Evolutionary conservation across 2,113 vertebrate genomes (phyloP), one percentile per base, ranked within the genome.

Genomic region (Sinocyclocheilus grahami): DNA sequence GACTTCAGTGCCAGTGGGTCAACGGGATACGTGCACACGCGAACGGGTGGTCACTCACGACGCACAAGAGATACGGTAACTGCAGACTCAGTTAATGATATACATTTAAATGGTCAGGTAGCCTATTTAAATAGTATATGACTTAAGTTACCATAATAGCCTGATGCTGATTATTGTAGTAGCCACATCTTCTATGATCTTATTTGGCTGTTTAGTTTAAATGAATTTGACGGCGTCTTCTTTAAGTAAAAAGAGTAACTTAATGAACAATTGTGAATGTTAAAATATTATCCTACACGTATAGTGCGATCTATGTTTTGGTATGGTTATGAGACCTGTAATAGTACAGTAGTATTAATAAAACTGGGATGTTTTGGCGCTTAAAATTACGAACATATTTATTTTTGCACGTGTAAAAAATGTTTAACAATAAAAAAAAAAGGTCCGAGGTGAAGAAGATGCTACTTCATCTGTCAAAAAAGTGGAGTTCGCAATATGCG

Each of bases 11-110:
- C 18, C 83, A 51, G 75, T 58, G 71, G 78, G 62, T 58, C 46
- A 84, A 27, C 27, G 24, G 39, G 27, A 82, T 27, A 82, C 63
- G 27, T 37, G 63, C 80, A 13, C 63, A 33, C 46, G 27, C 27
- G 37, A n/a, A 60, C 58, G 39, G 33, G 51, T 24, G 22, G 53
- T 74, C 85, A 85, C 86, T 74, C 85, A 85, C 86, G 55, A 71
- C 86, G n/a, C 27, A 53, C 63, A 65, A 82, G 46, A 69, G 22
- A 71, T 1, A 48, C 5, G 81, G 81, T 82, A 55, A 71, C 5
- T 13, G 46, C 63, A 53, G 18, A 63, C 27, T 78, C 24, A 22
- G 5, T 9, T 12, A 24, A 53, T 78, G 3, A 55, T 76, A 48
- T 16, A 76, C 3, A 24, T 24, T 76, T 76, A 48, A 75, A 42